Percentiles rank a stretch among this genome's conserved stretches.
phyloP scores from a whole-genome alignment of 2,797 vertebrate genomes.

The Pipistrellus kuhlii region DNA sequence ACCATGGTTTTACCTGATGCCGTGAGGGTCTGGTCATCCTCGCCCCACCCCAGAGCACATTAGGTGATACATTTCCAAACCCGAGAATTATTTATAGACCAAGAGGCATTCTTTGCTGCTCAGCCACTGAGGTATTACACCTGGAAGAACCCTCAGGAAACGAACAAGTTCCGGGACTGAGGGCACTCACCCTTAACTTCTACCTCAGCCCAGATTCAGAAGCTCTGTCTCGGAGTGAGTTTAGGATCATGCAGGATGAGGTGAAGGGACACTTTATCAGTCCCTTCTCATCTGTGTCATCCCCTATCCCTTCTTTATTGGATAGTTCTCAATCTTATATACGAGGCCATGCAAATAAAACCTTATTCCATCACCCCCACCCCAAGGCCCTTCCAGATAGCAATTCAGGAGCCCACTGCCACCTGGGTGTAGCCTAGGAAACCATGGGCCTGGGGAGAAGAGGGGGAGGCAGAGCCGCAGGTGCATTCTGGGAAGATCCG shows the following conservation, averaged over 20 bases:
- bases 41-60: background rate
- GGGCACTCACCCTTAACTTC: background rate
- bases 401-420: background rate
- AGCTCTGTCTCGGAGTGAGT: background rate
- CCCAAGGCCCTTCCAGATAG: background rate
- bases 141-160: background rate
- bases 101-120: background rate
- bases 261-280: background rate
- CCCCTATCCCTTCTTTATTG: background rate
- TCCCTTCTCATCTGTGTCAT: background rate
- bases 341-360: background rate
- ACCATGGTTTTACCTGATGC: background rate
- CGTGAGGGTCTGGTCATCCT: background rate
- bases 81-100: background rate
- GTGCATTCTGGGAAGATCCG: background rate
- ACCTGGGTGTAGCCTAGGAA: background rate
- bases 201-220: background rate
- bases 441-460: background rate
- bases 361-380: background rate
- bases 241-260: background rate
- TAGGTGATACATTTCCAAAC: background rate
- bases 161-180: background rate
- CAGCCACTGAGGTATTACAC: background rate
- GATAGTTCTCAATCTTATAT: background rate
- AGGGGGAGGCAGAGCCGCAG: background rate